Conservation (phyloP, 2,797 vertebrate species). For the Threskiornis aethiopicus region DNA sequence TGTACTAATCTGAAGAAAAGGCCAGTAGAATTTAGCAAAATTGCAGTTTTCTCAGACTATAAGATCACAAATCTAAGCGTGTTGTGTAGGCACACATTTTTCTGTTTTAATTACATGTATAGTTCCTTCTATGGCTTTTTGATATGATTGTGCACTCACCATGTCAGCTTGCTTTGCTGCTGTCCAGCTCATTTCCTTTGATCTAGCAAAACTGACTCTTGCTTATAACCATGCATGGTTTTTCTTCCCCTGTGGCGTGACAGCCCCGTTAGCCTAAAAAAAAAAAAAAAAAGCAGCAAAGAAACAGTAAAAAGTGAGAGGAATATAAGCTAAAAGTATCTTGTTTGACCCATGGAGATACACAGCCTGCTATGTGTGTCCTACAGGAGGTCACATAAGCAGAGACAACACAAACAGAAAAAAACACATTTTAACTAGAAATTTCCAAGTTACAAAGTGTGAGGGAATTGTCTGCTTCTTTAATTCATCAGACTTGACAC, state of each 20-base stretch:
- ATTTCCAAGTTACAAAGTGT: neutral
- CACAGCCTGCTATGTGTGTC: neutral
- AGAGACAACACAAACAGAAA: neutral
- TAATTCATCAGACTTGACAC: neutral
- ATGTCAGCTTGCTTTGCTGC: neutral
- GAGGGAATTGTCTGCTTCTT: neutral
- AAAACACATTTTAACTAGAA: neutral
- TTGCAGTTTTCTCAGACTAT: neutral
- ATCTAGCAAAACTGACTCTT: neutral
- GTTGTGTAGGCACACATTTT: neutral
- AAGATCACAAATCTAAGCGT: neutral
- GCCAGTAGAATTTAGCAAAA: neutral
- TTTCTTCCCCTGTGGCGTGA: neutral
- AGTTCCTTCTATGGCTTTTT: neutral
- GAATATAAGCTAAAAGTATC: neutral
- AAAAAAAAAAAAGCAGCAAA: neutral
- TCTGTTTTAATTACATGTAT: neutral
- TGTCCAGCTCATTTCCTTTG: neutral
- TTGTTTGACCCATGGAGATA: neutral
- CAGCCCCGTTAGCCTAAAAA: neutral
- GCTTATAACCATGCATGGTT: neutral
- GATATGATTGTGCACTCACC: neutral
- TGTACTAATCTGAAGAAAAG: neutral
- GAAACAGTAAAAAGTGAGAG: neutral
- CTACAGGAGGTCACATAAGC: neutral